Percentiles rank a stretch among this genome's conserved stretches.
phyloP scores from a whole-genome alignment of 35 echinoderm and acorn worm species.

The Anneissia japonica region DNA sequence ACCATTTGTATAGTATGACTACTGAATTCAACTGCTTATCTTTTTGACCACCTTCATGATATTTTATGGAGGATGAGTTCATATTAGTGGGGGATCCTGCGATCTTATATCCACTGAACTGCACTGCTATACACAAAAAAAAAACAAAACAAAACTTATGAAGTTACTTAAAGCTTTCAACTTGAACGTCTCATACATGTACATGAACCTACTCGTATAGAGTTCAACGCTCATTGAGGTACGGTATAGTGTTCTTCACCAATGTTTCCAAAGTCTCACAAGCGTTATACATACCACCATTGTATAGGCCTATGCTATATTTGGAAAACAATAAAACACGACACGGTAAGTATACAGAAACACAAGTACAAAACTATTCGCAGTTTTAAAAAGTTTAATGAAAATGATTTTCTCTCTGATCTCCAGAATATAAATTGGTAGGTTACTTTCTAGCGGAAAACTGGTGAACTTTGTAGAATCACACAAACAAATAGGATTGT shows the following conservation, averaged over 20 bases:
- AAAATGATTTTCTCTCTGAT: neutral
- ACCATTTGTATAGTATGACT: neutral
- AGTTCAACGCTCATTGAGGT: neutral
- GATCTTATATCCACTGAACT: neutral
- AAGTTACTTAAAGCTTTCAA: neutral
- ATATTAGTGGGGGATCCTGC: neutral
- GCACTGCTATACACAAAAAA: neutral
- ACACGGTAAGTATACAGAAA: neutral
- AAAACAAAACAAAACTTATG: too few relatives aligned
- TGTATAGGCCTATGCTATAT: neutral
- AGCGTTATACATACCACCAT: neutral
- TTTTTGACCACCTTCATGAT: neutral
- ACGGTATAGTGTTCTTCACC: neutral
- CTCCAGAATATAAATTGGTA: too few relatives aligned
- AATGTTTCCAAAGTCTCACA: neutral
- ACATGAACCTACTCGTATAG: neutral
- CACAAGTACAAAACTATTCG: neutral
- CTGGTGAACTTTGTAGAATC: too few relatives aligned
- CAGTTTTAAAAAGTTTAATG: neutral
- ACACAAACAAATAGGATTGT: too few relatives aligned
- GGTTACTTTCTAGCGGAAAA: too few relatives aligned
- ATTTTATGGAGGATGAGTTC: neutral
- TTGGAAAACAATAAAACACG: neutral
- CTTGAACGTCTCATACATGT: neutral
- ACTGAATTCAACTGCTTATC: neutral